phyloP scores from a whole-genome alignment of 1,140 invertebrate species.

The Protaetia brevitarsis region DNA sequence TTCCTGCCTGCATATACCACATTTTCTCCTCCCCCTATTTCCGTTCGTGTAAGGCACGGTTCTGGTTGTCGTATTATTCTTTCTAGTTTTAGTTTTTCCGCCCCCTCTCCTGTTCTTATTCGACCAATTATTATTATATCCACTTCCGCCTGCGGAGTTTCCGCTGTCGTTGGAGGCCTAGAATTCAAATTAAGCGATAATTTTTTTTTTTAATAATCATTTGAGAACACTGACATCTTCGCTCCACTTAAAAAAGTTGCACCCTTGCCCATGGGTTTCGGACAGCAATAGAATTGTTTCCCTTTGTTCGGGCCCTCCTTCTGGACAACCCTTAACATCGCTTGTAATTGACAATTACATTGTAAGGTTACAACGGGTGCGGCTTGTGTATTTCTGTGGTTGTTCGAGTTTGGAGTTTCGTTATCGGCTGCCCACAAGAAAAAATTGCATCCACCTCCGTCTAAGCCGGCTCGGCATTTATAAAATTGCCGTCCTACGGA shows the following conservation, averaged over 20 bases:
- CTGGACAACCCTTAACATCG: constrained; percentile 63
- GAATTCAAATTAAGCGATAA: too few species aligned
- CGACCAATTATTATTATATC: background rate
- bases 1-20: constrained; percentile 43
- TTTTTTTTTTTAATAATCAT: too few species aligned
- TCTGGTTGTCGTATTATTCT: constrained; percentile 22
- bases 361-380: constrained; percentile 32
- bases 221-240: constrained; percentile 54
- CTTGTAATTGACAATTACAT: constrained; percentile 55
- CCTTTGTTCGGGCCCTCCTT: constrained; percentile 87
- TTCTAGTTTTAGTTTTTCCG: constrained; percentile 26
- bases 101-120: background rate
- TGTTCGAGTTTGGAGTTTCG: constrained; percentile 33
- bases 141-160: constrained; percentile 29
- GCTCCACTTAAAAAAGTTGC: constrained; percentile 87
- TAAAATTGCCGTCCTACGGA: constrained; percentile 76
- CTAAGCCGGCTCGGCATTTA: constrained; percentile 61
- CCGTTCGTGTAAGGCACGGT: constrained; percentile 31
- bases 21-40: constrained; percentile 41
- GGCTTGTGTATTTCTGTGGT: constrained; percentile 15
- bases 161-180: constrained; percentile 26
- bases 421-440: constrained; percentile 70
- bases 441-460: constrained; percentile 63
- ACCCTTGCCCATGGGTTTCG: constrained; percentile 64
- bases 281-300: constrained; percentile 74